phyloP scores from a whole-genome alignment of 2,113 vertebrate genomes.

The Aleadryas rufinucha region DNA sequence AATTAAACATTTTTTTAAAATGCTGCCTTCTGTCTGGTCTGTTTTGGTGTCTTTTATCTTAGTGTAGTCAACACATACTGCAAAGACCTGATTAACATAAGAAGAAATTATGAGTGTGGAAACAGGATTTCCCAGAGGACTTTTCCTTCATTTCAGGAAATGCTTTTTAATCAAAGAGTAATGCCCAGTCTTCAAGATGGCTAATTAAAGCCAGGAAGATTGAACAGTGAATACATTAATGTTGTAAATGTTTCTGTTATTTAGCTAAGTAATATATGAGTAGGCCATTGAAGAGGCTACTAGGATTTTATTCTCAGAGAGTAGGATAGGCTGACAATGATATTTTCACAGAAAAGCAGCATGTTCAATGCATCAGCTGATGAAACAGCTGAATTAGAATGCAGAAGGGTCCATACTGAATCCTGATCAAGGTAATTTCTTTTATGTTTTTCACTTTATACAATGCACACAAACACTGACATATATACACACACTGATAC shows the following conservation, averaged over 20 bases:
- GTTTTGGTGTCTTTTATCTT: conserved; percentile 47
- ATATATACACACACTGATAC: not conserved
- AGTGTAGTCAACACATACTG: not conserved
- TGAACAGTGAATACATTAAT: conserved; percentile 17
- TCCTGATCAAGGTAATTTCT: not conserved
- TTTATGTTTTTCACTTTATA: not conserved
- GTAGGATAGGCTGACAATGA: not conserved
- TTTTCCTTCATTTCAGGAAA: conserved; percentile 2
- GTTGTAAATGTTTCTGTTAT: not conserved
- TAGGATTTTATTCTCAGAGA: not conserved
- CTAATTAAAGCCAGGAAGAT: conserved; percentile 39
- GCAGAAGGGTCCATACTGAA: not conserved
- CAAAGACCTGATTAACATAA: conserved; percentile 29
- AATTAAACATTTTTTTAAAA: not conserved
- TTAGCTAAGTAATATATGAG: not conserved
- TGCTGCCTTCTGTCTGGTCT: not conserved
- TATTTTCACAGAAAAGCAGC: not conserved
- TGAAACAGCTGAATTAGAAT: not conserved
- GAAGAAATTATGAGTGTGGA: not conserved
- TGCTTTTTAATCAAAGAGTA: conserved; percentile 38
- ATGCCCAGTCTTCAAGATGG: not conserved
- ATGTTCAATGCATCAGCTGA: not conserved
- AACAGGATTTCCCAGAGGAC: conserved; percentile 2
- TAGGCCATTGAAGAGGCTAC: not conserved
- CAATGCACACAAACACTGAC: not conserved